Conservation (phyloP, 2,113 vertebrate species). For the Apodemus speciosus region DNA sequence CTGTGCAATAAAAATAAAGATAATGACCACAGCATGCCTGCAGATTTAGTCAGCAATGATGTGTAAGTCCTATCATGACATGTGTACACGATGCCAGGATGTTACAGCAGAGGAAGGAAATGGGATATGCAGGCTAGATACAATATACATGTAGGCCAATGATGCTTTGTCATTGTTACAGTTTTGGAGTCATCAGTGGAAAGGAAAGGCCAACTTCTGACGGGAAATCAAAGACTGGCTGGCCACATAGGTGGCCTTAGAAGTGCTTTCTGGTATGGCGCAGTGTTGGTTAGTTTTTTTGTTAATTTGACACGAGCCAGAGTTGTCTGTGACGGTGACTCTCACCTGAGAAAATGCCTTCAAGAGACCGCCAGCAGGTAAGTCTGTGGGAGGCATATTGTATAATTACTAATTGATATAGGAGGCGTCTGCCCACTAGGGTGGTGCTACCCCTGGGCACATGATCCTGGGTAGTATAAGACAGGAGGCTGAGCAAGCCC, state of each 20-base stretch:
- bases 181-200: not conserved
- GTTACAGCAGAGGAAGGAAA: not conserved
- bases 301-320: not conserved
- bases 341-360: not conserved
- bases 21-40: not conserved
- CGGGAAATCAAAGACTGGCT: not conserved
- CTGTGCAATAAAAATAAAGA: not conserved
- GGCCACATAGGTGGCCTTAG: not conserved
- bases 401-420: not conserved
- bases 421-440: not conserved
- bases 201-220: not conserved
- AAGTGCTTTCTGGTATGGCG: not conserved
- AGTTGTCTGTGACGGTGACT: not conserved
- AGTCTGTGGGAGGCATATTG: not conserved
- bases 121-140: not conserved
- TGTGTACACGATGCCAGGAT: not conserved
- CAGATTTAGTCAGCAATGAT: constrained; percentile 11
- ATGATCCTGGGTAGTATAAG: not conserved
- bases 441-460: not conserved
- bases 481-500: not conserved
- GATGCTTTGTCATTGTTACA: not conserved
- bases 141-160: not conserved
- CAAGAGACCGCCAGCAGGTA: not conserved
- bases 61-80: not conserved
- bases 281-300: not conserved